These are phyloP conservation scores for Lasioglossum albipes DNA, from an alignment of 1,140 invertebrate species.

Conservation along the genomic window DNA sequence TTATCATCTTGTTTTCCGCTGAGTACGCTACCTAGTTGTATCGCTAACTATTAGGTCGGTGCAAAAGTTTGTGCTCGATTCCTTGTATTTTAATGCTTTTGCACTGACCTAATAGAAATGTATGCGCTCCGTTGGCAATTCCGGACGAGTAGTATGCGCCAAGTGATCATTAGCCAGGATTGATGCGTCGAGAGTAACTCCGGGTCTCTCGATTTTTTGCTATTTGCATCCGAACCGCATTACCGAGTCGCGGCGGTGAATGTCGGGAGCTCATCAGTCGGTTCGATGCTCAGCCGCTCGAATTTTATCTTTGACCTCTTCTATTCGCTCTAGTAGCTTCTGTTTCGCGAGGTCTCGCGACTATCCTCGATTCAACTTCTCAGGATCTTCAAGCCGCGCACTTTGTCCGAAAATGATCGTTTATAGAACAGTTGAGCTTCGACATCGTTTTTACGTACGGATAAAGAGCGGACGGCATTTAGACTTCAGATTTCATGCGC, in stretches of 20 bases:
- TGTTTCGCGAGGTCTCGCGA: neutral
- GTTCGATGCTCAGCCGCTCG: neutral
- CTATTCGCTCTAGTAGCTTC: neutral
- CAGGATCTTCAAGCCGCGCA: neutral
- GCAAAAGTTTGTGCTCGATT: too few species aligned
- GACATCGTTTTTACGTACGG: too few species aligned
- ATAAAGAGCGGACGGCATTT: too few species aligned
- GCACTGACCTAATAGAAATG: too few species aligned
- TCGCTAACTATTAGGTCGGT: too few species aligned
- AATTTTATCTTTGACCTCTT: neutral
- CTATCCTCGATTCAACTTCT: neutral
- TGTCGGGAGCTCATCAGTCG: neutral
- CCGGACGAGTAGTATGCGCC: neutral
- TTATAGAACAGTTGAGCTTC: too few species aligned
- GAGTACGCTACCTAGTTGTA: too few species aligned
- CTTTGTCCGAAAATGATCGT: too few species aligned
- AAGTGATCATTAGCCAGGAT: slow-evolving; percentile 2
- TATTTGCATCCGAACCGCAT: slow-evolving; percentile 14
- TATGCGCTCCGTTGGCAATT: too few species aligned
- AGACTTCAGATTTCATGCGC: too few species aligned
- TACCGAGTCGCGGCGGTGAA: neutral
- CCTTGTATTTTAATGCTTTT: too few species aligned
- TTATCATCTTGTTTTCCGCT: too few species aligned
- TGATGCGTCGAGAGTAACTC: slow-evolving; percentile 8
- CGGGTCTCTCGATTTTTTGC: neutral